Evolutionary conservation across 2,797 vertebrate genomes (phyloP).

Genomic region (Anabacerthia variegaticeps): DNA sequence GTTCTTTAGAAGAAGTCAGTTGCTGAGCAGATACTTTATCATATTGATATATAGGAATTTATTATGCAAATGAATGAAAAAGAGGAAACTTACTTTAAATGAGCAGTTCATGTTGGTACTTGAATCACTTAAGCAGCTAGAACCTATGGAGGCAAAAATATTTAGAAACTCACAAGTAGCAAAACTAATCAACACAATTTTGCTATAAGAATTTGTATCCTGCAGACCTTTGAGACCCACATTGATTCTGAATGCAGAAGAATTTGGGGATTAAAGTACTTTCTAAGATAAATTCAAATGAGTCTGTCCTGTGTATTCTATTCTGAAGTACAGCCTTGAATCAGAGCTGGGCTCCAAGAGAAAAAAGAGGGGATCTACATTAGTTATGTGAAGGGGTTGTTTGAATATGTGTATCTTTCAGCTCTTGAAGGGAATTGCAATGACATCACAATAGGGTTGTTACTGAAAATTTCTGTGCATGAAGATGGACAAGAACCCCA

Average conservation of each 20-base stretch:
- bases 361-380: not conserved
- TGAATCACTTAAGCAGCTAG: not conserved
- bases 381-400: not conserved
- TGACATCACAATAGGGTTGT: not conserved
- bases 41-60: not conserved
- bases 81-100: not conserved
- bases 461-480: not conserved
- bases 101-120: not conserved
- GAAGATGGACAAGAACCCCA: not conserved
- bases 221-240: not conserved
- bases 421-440: not conserved
- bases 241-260: not conserved
- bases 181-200: slow-evolving; percentile 39
- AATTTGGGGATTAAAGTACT: not conserved
- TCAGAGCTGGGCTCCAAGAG: not conserved
- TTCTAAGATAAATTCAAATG: not conserved
- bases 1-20: not conserved
- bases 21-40: not conserved
- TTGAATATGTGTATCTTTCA: not conserved
- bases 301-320: not conserved
- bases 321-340: not conserved
- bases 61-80: not conserved
- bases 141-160: not conserved
- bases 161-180: slow-evolving; percentile 64
- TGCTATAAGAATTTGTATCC: not conserved